These are phyloP conservation scores for Muscicapa comitata DNA, from an alignment of 2,797 vertebrate genomes.

Conservation along the genomic window DNA sequence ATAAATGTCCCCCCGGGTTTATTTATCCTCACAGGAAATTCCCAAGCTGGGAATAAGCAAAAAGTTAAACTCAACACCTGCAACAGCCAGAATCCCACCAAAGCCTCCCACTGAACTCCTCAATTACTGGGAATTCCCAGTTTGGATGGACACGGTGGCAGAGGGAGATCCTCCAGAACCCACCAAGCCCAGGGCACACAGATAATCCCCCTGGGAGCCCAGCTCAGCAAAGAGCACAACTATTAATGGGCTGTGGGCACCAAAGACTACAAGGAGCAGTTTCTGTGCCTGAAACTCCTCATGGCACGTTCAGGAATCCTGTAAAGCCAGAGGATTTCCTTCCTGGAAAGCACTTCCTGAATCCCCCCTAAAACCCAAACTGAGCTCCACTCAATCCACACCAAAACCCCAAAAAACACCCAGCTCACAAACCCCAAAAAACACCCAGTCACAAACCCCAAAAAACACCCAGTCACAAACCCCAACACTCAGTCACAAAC, in stretches of 20 bases:
- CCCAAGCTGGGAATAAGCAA: not conserved
- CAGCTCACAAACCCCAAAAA: too few species aligned
- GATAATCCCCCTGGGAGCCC: not conserved
- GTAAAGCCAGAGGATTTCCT: not conserved
- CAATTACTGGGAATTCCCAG: not conserved
- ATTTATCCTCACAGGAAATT: not conserved
- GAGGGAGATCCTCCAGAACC: not conserved
- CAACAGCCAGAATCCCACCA: not conserved
- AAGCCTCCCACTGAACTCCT: not conserved
- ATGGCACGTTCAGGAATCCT: not conserved
- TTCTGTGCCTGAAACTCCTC: not conserved
- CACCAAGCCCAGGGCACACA: not conserved
- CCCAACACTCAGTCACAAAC: not conserved
- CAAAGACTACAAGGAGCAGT: not conserved
- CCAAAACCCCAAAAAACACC: not conserved
- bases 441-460: too few species aligned
- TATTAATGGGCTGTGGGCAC: not conserved
- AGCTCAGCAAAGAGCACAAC: not conserved
- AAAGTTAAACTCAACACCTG: not conserved
- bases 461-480: too few species aligned
- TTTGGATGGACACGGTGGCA: fast-evolving
- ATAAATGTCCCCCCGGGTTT: fast-evolving
- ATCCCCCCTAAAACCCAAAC: not conserved
- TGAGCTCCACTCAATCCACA: fast-evolving
- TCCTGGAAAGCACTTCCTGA: not conserved